Base-by-base conservation (phyloP, 53 echinoderm and acorn worm species). In the Apostichopus leukothele region DNA sequence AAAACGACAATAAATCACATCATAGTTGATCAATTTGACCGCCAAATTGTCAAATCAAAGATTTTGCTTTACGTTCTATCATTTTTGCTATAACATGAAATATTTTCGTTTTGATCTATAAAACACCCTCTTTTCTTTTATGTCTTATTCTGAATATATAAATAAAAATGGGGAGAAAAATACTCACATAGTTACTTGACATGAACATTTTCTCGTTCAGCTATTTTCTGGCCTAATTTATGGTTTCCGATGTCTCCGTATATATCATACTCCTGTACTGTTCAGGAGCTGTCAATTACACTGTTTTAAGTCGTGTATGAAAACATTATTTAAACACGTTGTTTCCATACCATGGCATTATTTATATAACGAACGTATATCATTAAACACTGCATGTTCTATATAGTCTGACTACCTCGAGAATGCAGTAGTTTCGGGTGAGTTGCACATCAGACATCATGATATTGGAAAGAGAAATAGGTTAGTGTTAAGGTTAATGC, bases 251-350 rank as follows among this genome's bases (percentile, higher is more conserved):
- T 6, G 18, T 71, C 71, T 71, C 71, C n/a, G 18, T n/a, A n/a
- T 71, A 71, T 71, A 71, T 71, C 20, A 71, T 19, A 19, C 18
- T n/a, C 71, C 6, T 71, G 71, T 18, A 71, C 16, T 71, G 6
- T 81, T 81, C 25, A 54, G 21, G 59, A 5, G 81, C 59, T 81
- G 81, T 81, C 81, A 81, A 54, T 81, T 54, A 22, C 81, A 54
- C 5, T 81, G 81, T 81, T 19, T 81, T 79, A 22, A 81, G 51
- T 21, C 5, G 59, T 53, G 81, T 81, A 55, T 81, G 55, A 81
- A 52, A 81, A 81, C 81, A 81, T 59, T 52, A 81, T 81, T 81
- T 54, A 23, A 81, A 81, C 81, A 81, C 55, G 59, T 81, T 54
- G 22, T 81, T 54, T 81, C 71, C 71, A 71, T 71, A 18, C 71